Evolutionary conservation across 2,797 vertebrate species (phyloP).

Genomic region (Gymnopithys bicolor): DNA sequence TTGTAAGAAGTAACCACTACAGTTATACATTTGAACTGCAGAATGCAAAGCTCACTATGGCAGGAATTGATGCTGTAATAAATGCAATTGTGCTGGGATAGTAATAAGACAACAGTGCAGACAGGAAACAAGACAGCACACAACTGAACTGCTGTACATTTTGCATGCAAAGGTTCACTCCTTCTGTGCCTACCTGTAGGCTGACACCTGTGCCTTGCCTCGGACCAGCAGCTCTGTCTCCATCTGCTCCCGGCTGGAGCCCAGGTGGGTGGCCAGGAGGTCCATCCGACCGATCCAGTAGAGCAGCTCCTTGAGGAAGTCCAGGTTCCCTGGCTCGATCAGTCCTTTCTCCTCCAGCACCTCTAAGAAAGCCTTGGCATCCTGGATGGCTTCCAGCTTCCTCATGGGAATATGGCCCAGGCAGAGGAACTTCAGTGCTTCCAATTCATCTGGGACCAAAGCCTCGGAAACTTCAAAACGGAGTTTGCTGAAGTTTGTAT

Average conservation of each 20-base stretch:
- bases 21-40: neutral
- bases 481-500: neutral
- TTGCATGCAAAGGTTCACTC: neutral
- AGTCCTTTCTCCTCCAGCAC: conserved; percentile 57
- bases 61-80: neutral
- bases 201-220: conserved; percentile 44
- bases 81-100: neutral
- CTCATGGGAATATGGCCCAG: conserved; percentile 50
- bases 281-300: conserved; percentile 56
- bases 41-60: neutral
- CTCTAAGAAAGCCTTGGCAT: conserved; percentile 56
- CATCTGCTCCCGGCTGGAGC: conserved; percentile 41
- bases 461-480: conserved; percentile 70
- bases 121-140: neutral
- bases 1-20: neutral
- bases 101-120: neutral
- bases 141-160: neutral
- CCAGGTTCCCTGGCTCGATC: neutral
- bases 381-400: conserved; percentile 56
- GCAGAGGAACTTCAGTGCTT: conserved; percentile 74
- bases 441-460: conserved; percentile 58
- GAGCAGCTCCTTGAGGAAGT: conserved; percentile 76
- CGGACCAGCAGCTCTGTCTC: conserved; percentile 15
- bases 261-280: conserved; percentile 41
- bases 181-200: conserved; percentile 69